Evolutionary conservation across 2,888 invertebrate genomes (phyloP).

Genomic region (Eristalis pertinax): DNA sequence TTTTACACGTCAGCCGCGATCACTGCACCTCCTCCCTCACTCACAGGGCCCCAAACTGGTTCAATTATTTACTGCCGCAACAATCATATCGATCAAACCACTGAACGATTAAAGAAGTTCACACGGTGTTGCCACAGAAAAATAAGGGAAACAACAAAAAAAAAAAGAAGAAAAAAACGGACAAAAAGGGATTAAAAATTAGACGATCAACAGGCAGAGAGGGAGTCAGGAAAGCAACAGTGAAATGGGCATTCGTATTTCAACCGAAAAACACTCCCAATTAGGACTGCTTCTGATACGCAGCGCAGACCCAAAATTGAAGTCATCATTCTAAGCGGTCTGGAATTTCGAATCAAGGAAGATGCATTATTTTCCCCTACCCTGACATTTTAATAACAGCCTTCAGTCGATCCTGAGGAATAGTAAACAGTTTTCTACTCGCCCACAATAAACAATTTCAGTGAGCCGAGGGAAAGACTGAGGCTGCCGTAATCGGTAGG

Average conservation of each 20-base stretch:
- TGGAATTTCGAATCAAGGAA: constrained; percentile 63
- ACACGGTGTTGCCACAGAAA: constrained; percentile 54
- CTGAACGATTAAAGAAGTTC: constrained; percentile 30
- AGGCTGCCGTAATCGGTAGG: constrained; percentile 70
- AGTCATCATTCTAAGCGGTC: constrained; percentile 73
- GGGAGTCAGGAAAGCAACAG: constrained; percentile 36
- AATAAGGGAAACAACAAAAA: constrained; percentile 15
- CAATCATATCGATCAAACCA: constrained; percentile 51
- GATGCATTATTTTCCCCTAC: constrained; percentile 76
- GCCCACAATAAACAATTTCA: constrained; percentile 67
- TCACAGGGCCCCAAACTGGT: neutral
- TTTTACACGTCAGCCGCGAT: neutral
- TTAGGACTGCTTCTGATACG: constrained; percentile 81
- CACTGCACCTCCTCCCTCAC: neutral
- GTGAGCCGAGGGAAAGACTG: constrained; percentile 18
- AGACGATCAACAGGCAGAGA: constrained; percentile 66
- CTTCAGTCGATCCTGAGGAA: constrained; percentile 66
- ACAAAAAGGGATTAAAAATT: constrained; percentile 78
- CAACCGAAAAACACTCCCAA: constrained; percentile 78
- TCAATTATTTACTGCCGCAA: neutral
- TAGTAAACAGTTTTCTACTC: constrained; percentile 70
- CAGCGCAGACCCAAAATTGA: constrained; percentile 74
- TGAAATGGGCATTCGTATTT: constrained; percentile 75
- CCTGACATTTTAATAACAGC: constrained; percentile 82
- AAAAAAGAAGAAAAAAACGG: constrained; percentile 77